phyloP scores from a whole-genome alignment of 2,797 vertebrate species.

The Anguilla pacifica region DNA sequence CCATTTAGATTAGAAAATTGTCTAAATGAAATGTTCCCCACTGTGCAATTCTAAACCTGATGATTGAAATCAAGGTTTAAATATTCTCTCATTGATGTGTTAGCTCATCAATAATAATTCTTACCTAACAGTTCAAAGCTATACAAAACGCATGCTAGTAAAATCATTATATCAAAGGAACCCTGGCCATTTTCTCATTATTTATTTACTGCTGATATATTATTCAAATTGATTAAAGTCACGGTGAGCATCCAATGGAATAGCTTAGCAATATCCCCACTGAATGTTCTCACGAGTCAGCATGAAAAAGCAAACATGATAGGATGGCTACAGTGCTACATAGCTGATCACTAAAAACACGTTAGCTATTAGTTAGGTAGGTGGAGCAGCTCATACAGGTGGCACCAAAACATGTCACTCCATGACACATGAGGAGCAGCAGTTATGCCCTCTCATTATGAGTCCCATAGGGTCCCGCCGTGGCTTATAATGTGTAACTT shows the following conservation, averaged over 20 bases:
- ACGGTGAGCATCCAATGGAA: background rate
- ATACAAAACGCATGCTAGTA: background rate
- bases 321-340: background rate
- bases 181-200: background rate
- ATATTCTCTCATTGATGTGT: background rate
- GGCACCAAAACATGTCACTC: too few relatives aligned
- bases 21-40: background rate
- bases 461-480: too few relatives aligned
- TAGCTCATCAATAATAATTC: background rate
- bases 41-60: background rate
- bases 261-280: background rate
- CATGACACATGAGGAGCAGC: too few relatives aligned
- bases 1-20: background rate
- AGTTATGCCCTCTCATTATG: too few relatives aligned
- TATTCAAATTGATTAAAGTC: background rate
- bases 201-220: background rate
- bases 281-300: too few relatives aligned
- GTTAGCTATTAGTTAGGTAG: background rate
- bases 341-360: background rate
- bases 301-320: background rate
- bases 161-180: background rate
- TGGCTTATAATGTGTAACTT: background rate
- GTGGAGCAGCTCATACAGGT: too few relatives aligned
- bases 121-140: background rate
- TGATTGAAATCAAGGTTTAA: slow-evolving; percentile 2